Base-by-base conservation (phyloP, 2,797 vertebrate genomes). In the Gallirallus australis region DNA sequence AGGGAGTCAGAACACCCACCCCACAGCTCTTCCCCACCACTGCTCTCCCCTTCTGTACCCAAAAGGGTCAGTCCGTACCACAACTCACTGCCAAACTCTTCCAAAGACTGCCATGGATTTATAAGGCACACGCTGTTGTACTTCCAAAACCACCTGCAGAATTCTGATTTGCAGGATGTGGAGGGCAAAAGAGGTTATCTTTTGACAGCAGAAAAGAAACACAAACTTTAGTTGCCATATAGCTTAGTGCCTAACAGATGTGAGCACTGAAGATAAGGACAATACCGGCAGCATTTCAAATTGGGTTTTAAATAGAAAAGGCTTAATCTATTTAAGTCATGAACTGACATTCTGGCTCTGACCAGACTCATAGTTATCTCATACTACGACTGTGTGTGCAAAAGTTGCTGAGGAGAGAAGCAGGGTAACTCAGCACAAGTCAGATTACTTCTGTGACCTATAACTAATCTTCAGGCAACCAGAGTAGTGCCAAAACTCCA, bases 401-500 rank as follows among this genome's bases (percentile, higher is more conserved):
- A 37, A 37, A 37, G 37, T 33, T 70, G 68, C 45, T 50, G 60
- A 81, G 88, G 50, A 63, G 70, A 66, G 78, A 79, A 77, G 73
- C 68, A 66, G 52, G 30, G 24, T 68, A 73, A 80, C 75, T 85
- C 68, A 48, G 69, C 86, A 82, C 50, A 71, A 84, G 35, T 9
- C 23, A 48, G 48, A 72, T 89, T 56, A 35, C 35, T 92, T 76
- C 56, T 84, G 83, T 68, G 82, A 89, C 89, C 93, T 79, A 31
- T 61, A 93, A 78, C 80, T 86, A 33, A 91, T 77, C 83, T 84
- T 90, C 1, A 0, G 83, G 28, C 72, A 90, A 70, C 66, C 27
- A 19, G n/a, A 50, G 14, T 42, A 0, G 40, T 78, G 94, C 96
- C 94, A 96, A 75, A 92, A 61, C 75, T 92, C 88, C 93, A 96